Percentiles rank a stretch among this genome's conserved stretches.
These are phyloP conservation scores for Aquatica leii DNA, from an alignment of 2,888 invertebrate species.

Conservation along the genomic window DNA sequence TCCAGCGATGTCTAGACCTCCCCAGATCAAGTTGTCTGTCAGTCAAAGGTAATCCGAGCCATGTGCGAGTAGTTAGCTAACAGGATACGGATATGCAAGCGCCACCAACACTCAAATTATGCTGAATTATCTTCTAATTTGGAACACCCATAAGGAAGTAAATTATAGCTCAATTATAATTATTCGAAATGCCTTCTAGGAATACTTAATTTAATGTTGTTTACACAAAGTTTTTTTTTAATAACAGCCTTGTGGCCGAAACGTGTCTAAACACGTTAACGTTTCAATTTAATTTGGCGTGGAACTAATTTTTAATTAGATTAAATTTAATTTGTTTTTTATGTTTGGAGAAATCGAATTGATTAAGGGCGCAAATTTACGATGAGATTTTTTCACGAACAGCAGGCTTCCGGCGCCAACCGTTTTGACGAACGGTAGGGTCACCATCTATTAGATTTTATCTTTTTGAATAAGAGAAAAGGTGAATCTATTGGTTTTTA, in stretches of 20 bases:
- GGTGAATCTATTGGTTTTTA: neutral
- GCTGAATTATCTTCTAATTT: slow-evolving; percentile 43
- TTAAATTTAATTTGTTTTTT: neutral
- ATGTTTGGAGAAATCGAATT: neutral
- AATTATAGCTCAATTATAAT: slow-evolving; percentile 25
- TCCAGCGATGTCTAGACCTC: slow-evolving; percentile 44
- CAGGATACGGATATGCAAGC: slow-evolving; percentile 47
- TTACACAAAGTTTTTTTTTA: slow-evolving; percentile 13
- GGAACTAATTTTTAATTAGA: neutral
- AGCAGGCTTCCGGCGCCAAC: slow-evolving; percentile 19
- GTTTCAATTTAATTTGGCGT: slow-evolving; percentile 3
- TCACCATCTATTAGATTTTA: neutral
- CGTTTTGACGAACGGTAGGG: slow-evolving; percentile 9
- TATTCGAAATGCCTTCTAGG: slow-evolving; percentile 22
- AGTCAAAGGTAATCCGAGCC: slow-evolving; percentile 44
- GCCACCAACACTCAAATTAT: slow-evolving; percentile 43
- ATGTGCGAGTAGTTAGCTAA: slow-evolving; percentile 43
- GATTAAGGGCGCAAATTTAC: slow-evolving; percentile 2
- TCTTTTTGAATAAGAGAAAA: neutral
- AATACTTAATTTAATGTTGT: slow-evolving; percentile 13
- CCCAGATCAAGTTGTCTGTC: slow-evolving; percentile 43
- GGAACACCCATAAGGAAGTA: slow-evolving; percentile 42
- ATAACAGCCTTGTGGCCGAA: slow-evolving; percentile 6
- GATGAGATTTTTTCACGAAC: neutral
- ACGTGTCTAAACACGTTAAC: neutral